Percentiles rank a stretch among this genome's conserved stretches.
Evolutionary conservation across 2,888 invertebrate species (phyloP).

Genomic region (Cactoblastis cactorum): DNA sequence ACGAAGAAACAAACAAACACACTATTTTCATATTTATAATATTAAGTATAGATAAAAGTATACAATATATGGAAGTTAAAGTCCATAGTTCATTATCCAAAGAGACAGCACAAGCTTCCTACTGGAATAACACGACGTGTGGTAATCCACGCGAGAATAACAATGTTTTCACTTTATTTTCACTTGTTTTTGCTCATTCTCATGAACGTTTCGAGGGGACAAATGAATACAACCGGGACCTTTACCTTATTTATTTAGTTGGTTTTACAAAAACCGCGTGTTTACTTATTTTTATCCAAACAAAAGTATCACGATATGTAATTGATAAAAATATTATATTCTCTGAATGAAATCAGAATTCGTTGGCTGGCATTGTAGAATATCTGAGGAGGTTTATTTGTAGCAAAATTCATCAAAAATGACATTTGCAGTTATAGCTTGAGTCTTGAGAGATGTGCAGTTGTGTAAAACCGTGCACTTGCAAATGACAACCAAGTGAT

Average conservation of each 20-base stretch:
- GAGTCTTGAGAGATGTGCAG: too few species aligned
- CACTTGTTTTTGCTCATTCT: slow-evolving; percentile 66
- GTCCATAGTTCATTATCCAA: slow-evolving; percentile 48
- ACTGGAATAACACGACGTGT: slow-evolving; percentile 50
- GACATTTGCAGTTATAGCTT: too few species aligned
- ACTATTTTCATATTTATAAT: too few species aligned
- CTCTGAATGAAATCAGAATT: too few species aligned
- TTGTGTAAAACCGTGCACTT: too few species aligned
- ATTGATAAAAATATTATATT: too few species aligned
- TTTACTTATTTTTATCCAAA: slow-evolving; percentile 31
- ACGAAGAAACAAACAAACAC: too few species aligned
- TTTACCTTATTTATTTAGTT: slow-evolving; percentile 53
- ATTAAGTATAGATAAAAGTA: too few species aligned
- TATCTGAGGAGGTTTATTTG: too few species aligned
- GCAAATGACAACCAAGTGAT: too few species aligned
- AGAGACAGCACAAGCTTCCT: slow-evolving; percentile 39
- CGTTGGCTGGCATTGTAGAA: too few species aligned
- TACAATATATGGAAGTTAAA: slow-evolving; percentile 41
- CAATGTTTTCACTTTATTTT: slow-evolving; percentile 71
- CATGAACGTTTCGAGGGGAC: slow-evolving; percentile 55
- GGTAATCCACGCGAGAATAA: slow-evolving; percentile 69
- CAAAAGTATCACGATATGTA: neutral
- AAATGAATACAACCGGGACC: slow-evolving; percentile 55
- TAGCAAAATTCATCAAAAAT: too few species aligned
- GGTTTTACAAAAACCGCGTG: slow-evolving; percentile 39